Conservation (phyloP, 2,888 invertebrate species). For the Lasioglossum zephyrum region DNA sequence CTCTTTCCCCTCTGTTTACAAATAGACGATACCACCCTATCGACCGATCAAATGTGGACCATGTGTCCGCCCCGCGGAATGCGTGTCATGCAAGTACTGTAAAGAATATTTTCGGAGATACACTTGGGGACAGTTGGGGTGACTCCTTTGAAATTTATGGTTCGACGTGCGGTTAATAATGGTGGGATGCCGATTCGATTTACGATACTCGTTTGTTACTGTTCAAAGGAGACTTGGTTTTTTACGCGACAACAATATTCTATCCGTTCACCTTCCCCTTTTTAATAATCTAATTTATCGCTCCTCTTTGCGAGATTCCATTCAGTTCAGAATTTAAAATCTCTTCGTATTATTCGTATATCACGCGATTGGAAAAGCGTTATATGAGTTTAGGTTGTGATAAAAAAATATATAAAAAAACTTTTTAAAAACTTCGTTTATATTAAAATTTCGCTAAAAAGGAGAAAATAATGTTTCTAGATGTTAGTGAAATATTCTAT, state of each 20-base stretch:
- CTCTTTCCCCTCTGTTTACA: conserved; percentile 61
- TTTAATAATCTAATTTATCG: not conserved
- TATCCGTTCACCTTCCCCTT: not conserved
- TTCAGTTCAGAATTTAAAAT: no score
- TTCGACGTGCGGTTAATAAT: conserved; percentile 16
- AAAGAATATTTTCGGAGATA: conserved; percentile 54
- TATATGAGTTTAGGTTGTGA: no score
- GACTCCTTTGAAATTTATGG: conserved; percentile 38
- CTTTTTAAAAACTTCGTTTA: no score
- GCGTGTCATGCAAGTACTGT: conserved; percentile 40
- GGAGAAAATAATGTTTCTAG: no score
- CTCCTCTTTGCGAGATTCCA: not conserved
- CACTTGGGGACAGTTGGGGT: conserved; percentile 6
- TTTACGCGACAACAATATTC: not conserved
- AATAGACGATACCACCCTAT: conserved; percentile 57
- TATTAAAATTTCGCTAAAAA: no score
- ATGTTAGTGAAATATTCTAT: no score
- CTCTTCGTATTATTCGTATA: no score
- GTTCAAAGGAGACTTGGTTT: not conserved
- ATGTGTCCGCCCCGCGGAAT: conserved; percentile 50
- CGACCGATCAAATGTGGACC: conserved; percentile 57
- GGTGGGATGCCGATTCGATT: conserved; percentile 21
- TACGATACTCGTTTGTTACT: conserved; percentile 22
- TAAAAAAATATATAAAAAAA: no score
- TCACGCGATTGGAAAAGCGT: no score